phyloP scores from a whole-genome alignment of 2,888 invertebrate species.

The Drosophila infuscata region DNA sequence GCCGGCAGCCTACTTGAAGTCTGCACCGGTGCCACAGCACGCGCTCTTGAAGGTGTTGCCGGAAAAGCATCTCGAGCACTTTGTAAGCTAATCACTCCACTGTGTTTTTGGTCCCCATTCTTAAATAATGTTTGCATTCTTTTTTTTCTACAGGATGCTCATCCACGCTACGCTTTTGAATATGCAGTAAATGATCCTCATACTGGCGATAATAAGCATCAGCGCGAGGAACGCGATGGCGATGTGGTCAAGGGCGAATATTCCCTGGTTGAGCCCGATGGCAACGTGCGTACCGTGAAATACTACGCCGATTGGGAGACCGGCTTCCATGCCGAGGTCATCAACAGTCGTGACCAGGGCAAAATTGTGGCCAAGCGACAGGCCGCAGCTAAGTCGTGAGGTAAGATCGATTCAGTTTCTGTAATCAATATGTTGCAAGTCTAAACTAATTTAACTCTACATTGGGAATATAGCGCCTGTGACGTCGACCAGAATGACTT shows the following conservation, averaged over 20 bases:
- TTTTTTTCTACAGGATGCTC: slow-evolving; percentile 86
- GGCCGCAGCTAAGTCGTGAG: slow-evolving; percentile 66
- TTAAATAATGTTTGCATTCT: background rate
- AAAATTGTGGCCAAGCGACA: slow-evolving; percentile 83
- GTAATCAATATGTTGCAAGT: background rate
- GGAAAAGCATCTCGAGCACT: slow-evolving; percentile 88
- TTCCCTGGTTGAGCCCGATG: slow-evolving; percentile 90
- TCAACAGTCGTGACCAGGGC: slow-evolving; percentile 87
- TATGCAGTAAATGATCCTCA: slow-evolving; percentile 91
- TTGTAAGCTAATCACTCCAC: slow-evolving; percentile 85
- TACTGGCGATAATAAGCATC: slow-evolving; percentile 91
- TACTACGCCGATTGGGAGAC: slow-evolving; percentile 92
- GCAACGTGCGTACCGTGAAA: slow-evolving; percentile 90
- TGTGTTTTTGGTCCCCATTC: accelerated
- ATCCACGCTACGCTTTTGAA: slow-evolving; percentile 90
- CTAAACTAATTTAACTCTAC: background rate
- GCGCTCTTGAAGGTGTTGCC: slow-evolving; percentile 86
- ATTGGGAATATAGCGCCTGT: slow-evolving; percentile 10
- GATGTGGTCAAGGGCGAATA: slow-evolving; percentile 90
- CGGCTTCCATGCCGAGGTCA: slow-evolving; percentile 91
- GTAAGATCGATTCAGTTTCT: slow-evolving; percentile 13
- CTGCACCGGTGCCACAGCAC: slow-evolving; percentile 83
- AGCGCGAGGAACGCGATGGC: slow-evolving; percentile 90
- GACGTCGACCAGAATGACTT: slow-evolving; percentile 32
- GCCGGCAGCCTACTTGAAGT: slow-evolving; percentile 82